Percentiles rank a stretch among this genome's conserved stretches.
These are phyloP conservation scores for Erynnis tages DNA, from an alignment of 2,888 invertebrate genomes.

Conservation along the genomic window DNA sequence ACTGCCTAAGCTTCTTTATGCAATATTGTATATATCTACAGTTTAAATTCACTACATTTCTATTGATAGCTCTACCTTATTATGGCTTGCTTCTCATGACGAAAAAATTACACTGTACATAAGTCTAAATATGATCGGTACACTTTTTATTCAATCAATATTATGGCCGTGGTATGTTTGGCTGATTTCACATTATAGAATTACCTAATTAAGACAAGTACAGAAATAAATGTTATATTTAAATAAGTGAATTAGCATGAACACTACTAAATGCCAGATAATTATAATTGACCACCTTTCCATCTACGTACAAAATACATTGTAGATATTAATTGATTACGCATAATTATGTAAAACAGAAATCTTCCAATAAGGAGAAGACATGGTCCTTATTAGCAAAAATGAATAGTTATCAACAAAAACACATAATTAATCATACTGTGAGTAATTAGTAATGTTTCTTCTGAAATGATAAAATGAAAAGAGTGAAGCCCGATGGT, in stretches of 20 bases:
- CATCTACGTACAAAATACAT: background rate
- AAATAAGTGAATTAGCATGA: conserved; percentile 20
- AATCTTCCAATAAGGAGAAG: conserved; percentile 10
- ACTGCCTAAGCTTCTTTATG: too few species aligned
- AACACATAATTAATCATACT: conserved; percentile 17
- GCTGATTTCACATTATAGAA: conserved; percentile 33
- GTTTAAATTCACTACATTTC: too few species aligned
- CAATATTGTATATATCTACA: too few species aligned
- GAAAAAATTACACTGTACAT: too few species aligned
- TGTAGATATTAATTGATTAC: conserved; percentile 15
- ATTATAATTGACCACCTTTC: conserved; percentile 11
- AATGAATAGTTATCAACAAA: conserved; percentile 4
- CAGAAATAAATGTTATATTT: conserved; percentile 23
- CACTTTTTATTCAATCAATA: background rate
- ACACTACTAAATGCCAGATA: background rate
- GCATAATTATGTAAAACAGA: conserved; percentile 22
- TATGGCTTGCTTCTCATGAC: too few species aligned
- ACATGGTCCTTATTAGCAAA: conserved; percentile 17
- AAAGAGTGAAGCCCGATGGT: too few species aligned
- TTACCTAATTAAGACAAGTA: conserved; percentile 15
- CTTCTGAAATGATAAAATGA: too few species aligned
- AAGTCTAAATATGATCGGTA: background rate
- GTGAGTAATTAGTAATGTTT: too few species aligned
- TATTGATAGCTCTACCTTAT: too few species aligned
- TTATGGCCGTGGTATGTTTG: conserved; percentile 20